Conservation (phyloP, 2,113 vertebrate species). For the Sturnira hondurensis region DNA sequence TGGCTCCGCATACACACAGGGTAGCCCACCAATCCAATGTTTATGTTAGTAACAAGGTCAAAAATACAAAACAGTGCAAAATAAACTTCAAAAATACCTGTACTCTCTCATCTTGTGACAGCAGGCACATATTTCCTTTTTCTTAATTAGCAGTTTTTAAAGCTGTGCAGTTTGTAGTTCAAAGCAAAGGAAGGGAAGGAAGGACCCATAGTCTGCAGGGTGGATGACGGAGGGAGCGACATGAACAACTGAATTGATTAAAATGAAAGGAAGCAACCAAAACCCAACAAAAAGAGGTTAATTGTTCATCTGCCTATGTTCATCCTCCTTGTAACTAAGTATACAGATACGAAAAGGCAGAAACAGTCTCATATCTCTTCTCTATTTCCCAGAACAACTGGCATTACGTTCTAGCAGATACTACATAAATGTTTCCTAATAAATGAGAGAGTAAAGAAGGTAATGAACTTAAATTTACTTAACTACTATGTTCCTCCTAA, state of each 20-base stretch:
- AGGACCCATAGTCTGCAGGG: background rate
- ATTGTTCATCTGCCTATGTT: background rate
- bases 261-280: background rate
- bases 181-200: background rate
- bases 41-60: background rate
- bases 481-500: background rate
- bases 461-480: background rate
- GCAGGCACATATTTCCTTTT: background rate
- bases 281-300: background rate
- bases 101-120: background rate
- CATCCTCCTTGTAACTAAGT: background rate
- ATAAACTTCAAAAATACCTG: background rate
- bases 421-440: background rate
- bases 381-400: background rate
- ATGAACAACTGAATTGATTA: background rate
- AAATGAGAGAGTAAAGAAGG: background rate
- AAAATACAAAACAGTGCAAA: background rate
- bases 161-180: background rate
- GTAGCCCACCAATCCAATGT: slow-evolving; percentile 3
- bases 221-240: background rate
- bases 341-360: background rate
- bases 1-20: background rate
- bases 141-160: background rate
- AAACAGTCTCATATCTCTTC: background rate
- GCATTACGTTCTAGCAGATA: background rate